These are phyloP conservation scores for Rachycentron canadum DNA, from an alignment of 2,797 vertebrate genomes.

Conservation along the genomic window DNA sequence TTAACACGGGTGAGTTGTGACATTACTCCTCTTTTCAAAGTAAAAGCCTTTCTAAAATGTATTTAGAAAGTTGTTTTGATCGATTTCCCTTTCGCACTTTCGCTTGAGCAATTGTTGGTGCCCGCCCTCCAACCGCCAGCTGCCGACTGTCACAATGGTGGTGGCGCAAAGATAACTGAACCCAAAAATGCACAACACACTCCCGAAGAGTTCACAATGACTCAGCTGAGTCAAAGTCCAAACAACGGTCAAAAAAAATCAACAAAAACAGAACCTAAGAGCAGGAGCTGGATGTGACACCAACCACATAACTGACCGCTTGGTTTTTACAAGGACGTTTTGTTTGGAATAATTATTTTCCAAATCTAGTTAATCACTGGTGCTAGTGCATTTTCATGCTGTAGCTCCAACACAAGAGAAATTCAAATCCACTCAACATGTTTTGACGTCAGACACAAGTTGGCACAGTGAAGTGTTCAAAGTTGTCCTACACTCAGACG, in stretches of 20 bases:
- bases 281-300: no score
- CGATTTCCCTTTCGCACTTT: background rate
- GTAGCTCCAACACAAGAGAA: no score
- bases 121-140: background rate
- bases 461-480: background rate
- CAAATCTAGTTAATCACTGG: no score
- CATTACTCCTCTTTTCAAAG: constrained; percentile 4
- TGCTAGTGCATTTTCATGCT: no score
- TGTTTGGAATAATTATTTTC: background rate
- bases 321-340: background rate
- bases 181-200: no score
- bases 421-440: background rate
- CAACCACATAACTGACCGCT: background rate
- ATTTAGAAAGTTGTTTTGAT: background rate
- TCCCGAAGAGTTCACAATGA: no score
- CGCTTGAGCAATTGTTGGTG: background rate
- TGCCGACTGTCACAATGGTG: no score
- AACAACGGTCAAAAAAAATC: no score
- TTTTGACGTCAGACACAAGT: background rate
- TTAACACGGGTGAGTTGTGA: background rate
- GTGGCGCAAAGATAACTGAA: no score
- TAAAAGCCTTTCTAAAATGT: background rate
- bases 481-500: background rate
- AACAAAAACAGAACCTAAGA: no score
- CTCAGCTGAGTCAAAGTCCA: no score